These are phyloP conservation scores for Osmoderma eremita DNA, from an alignment of 2,888 invertebrate genomes.

Conservation along the genomic window DNA sequence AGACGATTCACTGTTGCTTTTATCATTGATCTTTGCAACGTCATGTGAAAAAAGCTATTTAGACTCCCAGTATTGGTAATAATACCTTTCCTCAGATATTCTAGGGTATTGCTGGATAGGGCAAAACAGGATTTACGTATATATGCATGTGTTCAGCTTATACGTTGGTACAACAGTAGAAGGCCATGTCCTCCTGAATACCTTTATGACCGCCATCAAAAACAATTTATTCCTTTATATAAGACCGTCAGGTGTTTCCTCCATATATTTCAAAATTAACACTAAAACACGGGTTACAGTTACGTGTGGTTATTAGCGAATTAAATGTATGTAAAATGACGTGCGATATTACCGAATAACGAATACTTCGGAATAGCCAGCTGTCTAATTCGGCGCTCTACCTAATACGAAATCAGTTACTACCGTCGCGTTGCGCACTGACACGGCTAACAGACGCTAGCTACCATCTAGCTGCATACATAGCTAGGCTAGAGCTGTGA, in stretches of 20 bases:
- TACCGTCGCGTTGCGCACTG: neutral
- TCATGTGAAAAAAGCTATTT: no score
- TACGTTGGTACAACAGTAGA: neutral
- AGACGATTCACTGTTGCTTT: no score
- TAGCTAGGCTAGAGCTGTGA: constrained; percentile 19
- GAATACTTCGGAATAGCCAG: constrained; percentile 18
- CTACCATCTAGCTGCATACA: no score
- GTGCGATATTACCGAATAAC: constrained; percentile 27
- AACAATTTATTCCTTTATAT: constrained; percentile 30
- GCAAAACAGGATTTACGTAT: neutral
- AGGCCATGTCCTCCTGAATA: neutral
- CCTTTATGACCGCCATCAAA: constrained; percentile 6
- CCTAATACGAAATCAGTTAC: constrained; percentile 28
- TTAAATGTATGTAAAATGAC: constrained; percentile 36
- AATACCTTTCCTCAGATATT: no score
- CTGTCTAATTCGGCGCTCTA: constrained; percentile 20
- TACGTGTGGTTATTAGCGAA: constrained; percentile 29
- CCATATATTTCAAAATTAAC: constrained; percentile 31
- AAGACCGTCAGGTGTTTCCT: constrained; percentile 19
- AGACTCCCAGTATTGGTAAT: no score
- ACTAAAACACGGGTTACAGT: constrained; percentile 27
- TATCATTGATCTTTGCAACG: no score
- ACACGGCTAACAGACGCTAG: constrained; percentile 40
- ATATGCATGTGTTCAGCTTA: neutral
- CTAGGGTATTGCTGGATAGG: no score